Percentiles rank a stretch among this genome's conserved stretches.
Evolutionary conservation across 2,797 vertebrate species (phyloP).

Genomic region (Morelia viridis): DNA sequence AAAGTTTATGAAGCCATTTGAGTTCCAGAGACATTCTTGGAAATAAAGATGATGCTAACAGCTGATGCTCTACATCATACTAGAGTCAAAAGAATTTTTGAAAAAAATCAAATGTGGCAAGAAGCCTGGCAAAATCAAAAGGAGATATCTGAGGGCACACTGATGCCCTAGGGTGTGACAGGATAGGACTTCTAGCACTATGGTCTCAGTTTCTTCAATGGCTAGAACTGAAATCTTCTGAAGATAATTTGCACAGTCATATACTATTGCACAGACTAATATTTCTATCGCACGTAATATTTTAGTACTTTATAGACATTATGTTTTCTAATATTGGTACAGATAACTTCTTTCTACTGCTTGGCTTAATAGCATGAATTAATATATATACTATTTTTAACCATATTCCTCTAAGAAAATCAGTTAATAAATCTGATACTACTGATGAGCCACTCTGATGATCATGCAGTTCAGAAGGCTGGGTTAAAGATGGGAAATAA

Average conservation of each 20-base stretch:
- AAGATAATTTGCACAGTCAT: not conserved
- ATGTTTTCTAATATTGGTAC: not conserved
- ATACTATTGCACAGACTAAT: not conserved
- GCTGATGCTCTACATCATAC: not conserved
- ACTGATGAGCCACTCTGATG: not conserved
- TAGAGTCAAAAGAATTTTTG: not conserved
- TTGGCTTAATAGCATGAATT: not conserved
- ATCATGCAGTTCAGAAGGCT: not conserved
- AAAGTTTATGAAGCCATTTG: not conserved
- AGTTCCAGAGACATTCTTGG: not conserved
- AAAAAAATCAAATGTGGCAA: not conserved
- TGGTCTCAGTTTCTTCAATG: not conserved
- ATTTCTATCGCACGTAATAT: not conserved
- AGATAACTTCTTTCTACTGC: not conserved
- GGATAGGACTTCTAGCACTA: not conserved
- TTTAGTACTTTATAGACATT: not conserved
- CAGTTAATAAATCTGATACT: not conserved
- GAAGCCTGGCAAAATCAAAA: not conserved
- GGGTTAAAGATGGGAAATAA: not conserved
- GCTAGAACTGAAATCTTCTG: not conserved
- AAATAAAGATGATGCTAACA: not conserved
- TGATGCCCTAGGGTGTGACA: not conserved
- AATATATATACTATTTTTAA: conserved; percentile 1
- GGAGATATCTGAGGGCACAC: not conserved
- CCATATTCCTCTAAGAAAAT: not conserved